These are phyloP conservation scores for Bradypus variegatus DNA, from an alignment of 2,797 vertebrate genomes.

Conservation along the genomic window DNA sequence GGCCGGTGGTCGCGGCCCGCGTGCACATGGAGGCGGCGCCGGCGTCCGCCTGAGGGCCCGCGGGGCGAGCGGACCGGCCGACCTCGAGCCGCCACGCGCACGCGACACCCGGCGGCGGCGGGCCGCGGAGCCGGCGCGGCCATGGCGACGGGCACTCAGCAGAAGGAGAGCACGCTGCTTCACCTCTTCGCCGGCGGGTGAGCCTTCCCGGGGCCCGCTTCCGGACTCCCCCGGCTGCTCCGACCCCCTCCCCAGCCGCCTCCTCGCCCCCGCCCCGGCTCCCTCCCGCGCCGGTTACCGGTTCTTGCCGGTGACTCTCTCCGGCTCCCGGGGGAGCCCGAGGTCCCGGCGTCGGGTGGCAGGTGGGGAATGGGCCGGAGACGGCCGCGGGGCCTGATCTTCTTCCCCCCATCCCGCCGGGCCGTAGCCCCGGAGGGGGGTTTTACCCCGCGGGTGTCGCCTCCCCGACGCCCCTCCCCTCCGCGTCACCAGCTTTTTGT, in stretches of 20 bases:
- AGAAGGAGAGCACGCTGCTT: slow-evolving; percentile 88
- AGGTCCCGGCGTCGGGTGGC: not conserved
- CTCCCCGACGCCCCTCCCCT: not conserved
- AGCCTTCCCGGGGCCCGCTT: slow-evolving; percentile 55
- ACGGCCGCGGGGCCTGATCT: not conserved
- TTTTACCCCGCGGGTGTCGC: too few species aligned
- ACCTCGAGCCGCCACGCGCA: not conserved
- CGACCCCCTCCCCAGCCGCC: not conserved
- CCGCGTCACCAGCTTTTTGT: too few species aligned
- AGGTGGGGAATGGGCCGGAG: not conserved
- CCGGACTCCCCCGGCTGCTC: not conserved
- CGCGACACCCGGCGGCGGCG: not conserved
- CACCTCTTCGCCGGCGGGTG: slow-evolving; percentile 94
- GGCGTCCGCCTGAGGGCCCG: not conserved
- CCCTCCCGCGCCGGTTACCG: accelerated
- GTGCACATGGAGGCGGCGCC: slow-evolving; percentile 33
- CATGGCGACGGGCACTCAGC: slow-evolving; percentile 76
- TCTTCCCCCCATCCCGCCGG: not conserved
- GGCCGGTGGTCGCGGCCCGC: not conserved
- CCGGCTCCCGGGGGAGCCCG: not conserved
- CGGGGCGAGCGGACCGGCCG: not conserved
- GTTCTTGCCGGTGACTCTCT: not conserved
- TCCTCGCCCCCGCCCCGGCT: too few species aligned
- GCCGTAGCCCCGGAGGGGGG: not conserved
- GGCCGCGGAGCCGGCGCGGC: slow-evolving; percentile 41